These are phyloP conservation scores for Dicrurus megarhynchus DNA, from an alignment of 2,113 vertebrate species.

Conservation along the genomic window DNA sequence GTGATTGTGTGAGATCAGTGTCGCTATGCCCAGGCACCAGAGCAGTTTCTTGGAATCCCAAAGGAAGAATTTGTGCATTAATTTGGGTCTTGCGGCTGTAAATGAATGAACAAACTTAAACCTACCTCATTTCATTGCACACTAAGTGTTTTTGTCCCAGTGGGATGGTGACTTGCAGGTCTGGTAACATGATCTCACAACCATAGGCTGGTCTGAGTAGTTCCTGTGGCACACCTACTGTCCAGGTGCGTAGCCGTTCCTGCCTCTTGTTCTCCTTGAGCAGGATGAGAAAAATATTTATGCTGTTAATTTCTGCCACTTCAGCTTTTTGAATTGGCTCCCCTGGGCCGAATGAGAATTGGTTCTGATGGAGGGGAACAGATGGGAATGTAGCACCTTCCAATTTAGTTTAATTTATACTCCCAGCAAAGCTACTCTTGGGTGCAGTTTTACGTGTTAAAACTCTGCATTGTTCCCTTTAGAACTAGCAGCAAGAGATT, in stretches of 20 bases:
- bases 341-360: not conserved
- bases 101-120: not conserved
- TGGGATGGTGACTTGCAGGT: not conserved
- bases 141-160: accelerated
- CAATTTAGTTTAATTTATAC: not conserved
- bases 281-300: not conserved
- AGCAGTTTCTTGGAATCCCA: not conserved
- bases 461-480: not conserved
- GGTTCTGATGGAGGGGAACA: not conserved
- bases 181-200: accelerated
- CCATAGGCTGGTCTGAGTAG: not conserved
- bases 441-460: not conserved
- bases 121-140: not conserved
- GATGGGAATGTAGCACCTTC: not conserved
- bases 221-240: not conserved
- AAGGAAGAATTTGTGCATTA: not conserved
- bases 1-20: not conserved
- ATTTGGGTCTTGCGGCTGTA: not conserved
- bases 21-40: not conserved
- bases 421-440: not conserved
- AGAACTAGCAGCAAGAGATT: not conserved
- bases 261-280: not conserved
- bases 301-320: not conserved
- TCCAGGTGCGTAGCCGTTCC: not conserved
- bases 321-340: not conserved